phyloP scores from a whole-genome alignment of 2,888 invertebrate genomes.

The Anthrax anthrax region DNA sequence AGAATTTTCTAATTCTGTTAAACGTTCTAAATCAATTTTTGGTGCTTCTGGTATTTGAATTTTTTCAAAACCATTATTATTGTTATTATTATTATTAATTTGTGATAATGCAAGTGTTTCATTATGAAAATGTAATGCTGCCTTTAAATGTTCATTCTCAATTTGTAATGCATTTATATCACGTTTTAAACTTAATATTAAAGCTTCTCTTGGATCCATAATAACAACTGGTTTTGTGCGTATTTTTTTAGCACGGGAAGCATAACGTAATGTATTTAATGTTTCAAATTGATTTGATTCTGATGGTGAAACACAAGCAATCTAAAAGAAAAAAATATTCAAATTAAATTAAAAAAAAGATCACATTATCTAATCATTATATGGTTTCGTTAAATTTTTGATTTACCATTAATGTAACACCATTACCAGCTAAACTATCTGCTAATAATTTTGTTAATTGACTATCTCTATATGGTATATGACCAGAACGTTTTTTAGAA shows the following conservation, averaged over 20 bases:
- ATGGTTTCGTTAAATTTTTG: no score
- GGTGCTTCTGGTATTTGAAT: conserved; percentile 29
- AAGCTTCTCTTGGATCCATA: conserved; percentile 88
- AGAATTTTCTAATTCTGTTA: conserved; percentile 58
- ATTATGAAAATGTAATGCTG: conserved; percentile 53
- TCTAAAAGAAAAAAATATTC: conserved; percentile 38
- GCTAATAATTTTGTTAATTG: conserved; percentile 86
- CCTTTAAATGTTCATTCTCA: conserved; percentile 77
- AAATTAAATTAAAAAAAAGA: neutral
- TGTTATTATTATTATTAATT: conserved; percentile 1
- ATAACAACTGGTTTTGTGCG: conserved; percentile 84
- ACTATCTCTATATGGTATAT: conserved; percentile 89
- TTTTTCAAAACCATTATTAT: conserved; percentile 5
- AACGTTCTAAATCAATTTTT: conserved; percentile 53
- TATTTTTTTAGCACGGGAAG: conserved; percentile 82
- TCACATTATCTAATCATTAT: no score
- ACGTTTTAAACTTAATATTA: conserved; percentile 75
- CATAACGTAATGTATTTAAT: conserved; percentile 81
- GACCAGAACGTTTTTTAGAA: conserved; percentile 58
- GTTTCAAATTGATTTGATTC: conserved; percentile 76
- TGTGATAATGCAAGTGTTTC: conserved; percentile 27
- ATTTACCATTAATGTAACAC: conserved; percentile 82
- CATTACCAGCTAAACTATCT: conserved; percentile 86
- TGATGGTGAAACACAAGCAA: conserved; percentile 87
- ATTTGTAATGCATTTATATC: conserved; percentile 72